A percentile compares a stretch with the other conserved stretches of the same genome.
These are phyloP conservation scores for Trachelus troglodyta DNA, from an alignment of 2,888 invertebrate species.

Conservation along the genomic window DNA sequence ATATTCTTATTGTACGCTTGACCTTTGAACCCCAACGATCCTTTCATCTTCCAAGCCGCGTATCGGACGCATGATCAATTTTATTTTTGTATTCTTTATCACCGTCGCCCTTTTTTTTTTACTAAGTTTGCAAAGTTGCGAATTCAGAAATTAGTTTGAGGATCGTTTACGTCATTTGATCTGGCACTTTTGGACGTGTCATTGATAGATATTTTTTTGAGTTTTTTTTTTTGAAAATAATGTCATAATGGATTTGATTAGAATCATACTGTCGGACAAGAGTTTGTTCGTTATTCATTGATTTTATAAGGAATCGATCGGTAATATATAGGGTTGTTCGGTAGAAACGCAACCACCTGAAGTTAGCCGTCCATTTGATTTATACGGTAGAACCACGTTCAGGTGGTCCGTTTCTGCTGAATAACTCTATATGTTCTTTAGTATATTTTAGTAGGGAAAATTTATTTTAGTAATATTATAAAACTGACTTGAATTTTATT, in stretches of 20 bases:
- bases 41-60: neutral
- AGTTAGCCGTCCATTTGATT: no score
- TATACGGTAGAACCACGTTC: no score
- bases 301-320: no score
- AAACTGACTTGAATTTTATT: conserved; percentile 7
- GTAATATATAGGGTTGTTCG: no score
- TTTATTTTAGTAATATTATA: no score
- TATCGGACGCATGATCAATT: neutral
- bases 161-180: neutral
- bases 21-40: neutral
- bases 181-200: neutral
- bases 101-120: neutral
- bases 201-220: neutral
- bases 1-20: neutral
- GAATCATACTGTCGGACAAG: no score
- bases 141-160: neutral
- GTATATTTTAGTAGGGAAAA: no score
- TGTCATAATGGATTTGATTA: neutral
- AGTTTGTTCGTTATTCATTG: neutral
- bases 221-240: neutral
- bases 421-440: no score
- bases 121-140: neutral
- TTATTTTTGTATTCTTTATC: neutral
- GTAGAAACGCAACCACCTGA: no score
- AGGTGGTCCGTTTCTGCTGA: no score